A percentile compares a stretch with the other conserved stretches of the same genome.
phyloP scores from a whole-genome alignment of 1,140 invertebrate species.

The Odontomachus brunneus region DNA sequence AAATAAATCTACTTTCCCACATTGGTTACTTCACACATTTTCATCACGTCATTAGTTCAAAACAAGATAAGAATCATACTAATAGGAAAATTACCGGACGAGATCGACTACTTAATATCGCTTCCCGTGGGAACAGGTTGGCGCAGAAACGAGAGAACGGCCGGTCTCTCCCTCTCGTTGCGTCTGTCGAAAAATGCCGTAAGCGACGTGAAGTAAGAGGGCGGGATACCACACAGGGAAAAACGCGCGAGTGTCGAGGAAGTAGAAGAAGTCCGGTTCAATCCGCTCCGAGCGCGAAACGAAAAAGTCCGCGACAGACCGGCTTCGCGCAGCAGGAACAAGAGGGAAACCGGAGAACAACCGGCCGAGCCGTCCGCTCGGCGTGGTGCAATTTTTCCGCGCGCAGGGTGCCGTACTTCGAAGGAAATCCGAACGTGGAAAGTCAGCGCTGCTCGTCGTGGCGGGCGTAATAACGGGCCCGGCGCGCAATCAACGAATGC shows the following conservation, averaged over 20 bases:
- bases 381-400: not conserved
- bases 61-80: not conserved
- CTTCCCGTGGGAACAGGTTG: not conserved
- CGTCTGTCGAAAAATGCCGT: not conserved
- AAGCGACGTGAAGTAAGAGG: conserved; percentile 10
- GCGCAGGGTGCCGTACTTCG: conserved; percentile 14
- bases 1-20: no score
- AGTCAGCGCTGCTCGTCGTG: not conserved
- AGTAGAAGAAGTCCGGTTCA: conserved; percentile 14
- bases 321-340: not conserved
- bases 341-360: not conserved
- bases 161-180: not conserved
- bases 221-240: not conserved
- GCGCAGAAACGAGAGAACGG: not conserved
- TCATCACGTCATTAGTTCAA: no score
- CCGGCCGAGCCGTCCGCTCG: no score
- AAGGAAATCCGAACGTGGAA: not conserved
- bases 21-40: no score
- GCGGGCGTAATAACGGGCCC: no score
- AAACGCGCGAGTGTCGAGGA: conserved; percentile 7
- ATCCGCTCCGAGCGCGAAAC: conserved; percentile 15
- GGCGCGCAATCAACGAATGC: not conserved
- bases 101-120: conserved; percentile 6
- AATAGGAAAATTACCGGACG: conserved; percentile 11
- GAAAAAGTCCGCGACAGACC: conserved; percentile 16